Evolutionary conservation across 2,797 vertebrate species (phyloP).

Genomic region (Ctenochaetus hawaiiensis): DNA sequence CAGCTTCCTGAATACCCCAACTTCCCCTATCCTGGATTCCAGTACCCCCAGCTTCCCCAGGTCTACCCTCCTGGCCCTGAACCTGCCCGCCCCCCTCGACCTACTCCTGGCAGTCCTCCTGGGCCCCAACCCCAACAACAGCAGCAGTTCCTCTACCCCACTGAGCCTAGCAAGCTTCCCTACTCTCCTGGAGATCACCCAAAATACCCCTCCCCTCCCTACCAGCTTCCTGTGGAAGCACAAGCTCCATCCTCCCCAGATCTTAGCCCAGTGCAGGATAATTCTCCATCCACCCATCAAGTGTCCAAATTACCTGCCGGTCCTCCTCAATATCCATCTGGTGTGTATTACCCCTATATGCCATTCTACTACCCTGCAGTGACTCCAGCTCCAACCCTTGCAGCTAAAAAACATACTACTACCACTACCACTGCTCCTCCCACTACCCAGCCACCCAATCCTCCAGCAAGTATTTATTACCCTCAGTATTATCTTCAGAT

Average conservation of each 20-base stretch:
- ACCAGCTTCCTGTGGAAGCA: neutral
- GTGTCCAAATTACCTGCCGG: conserved; percentile 21
- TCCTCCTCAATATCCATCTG: conserved; percentile 22
- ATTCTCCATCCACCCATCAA: conserved; percentile 4
- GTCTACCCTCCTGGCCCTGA: conserved; percentile 42
- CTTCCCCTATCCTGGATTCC: conserved; percentile 26
- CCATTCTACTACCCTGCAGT: conserved; percentile 31
- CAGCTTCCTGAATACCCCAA: conserved; percentile 29
- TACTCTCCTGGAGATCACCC: conserved; percentile 13
- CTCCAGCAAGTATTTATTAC: conserved; percentile 19
- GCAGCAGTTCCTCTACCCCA: conserved; percentile 3
- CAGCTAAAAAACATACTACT: neutral
- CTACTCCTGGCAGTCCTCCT: conserved; percentile 28
- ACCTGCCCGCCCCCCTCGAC: neutral
- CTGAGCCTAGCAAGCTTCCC: neutral
- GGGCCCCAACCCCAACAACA: conserved; percentile 5
- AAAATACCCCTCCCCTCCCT: conserved; percentile 18
- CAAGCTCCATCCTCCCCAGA: conserved; percentile 15
- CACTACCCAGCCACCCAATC: conserved; percentile 2
- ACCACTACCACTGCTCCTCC: conserved; percentile 14
- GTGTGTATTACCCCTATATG: conserved; percentile 28
- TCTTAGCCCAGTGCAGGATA: neutral
- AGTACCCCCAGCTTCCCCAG: conserved; percentile 46
- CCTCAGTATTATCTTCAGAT: conserved; percentile 36
- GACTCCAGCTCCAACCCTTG: conserved; percentile 7